Conservation (phyloP, 2,113 vertebrate genomes). For the Cheirogaleus medius region DNA sequence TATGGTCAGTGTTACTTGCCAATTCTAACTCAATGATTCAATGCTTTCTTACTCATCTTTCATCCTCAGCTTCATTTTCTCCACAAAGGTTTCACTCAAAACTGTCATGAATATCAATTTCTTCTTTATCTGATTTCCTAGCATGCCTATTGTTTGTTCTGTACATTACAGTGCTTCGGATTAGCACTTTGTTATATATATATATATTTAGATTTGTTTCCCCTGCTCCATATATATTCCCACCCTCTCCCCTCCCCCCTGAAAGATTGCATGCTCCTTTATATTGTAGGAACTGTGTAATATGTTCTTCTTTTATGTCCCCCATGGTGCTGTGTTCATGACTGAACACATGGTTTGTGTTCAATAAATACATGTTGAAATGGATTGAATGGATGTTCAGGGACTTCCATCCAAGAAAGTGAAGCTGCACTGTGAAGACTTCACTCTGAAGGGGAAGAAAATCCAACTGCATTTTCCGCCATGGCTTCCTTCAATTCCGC, state of each 20-base stretch:
- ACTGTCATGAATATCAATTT: neutral
- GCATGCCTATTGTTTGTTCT: neutral
- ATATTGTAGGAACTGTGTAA: neutral
- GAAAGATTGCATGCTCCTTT: neutral
- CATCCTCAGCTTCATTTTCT: neutral
- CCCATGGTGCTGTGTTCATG: neutral
- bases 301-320: neutral
- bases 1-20: neutral
- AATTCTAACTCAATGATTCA: neutral
- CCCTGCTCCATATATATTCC: neutral
- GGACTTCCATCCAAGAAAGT: neutral
- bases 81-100: neutral
- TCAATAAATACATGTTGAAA: slow-evolving; percentile 51
- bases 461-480: neutral
- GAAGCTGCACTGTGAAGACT: neutral
- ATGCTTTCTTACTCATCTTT: neutral
- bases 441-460: neutral
- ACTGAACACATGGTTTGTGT: slow-evolving; percentile 44
- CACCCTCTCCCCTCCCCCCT: neutral
- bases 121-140: neutral
- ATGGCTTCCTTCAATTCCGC: neutral
- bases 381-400: slow-evolving; percentile 45
- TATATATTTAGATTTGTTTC: neutral
- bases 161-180: neutral
- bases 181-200: neutral